Evolutionary conservation across 2,113 vertebrate species (phyloP).

Genomic region (Hipposideros armiger): DNA sequence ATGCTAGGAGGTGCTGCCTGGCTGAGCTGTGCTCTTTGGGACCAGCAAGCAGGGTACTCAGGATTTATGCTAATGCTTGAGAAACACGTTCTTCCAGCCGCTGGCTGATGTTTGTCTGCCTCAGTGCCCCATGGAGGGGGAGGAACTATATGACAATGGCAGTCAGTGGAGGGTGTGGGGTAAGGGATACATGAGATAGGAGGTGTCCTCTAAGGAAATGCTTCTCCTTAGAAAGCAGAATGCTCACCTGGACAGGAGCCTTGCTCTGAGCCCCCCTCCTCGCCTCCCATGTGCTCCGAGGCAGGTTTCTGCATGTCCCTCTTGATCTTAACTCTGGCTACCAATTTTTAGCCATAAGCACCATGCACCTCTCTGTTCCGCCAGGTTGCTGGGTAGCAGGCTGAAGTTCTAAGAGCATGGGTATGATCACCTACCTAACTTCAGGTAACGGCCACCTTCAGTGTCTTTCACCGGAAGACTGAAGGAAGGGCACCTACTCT

Average conservation of each 20-base stretch:
- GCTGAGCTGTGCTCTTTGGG: not conserved
- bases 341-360: not conserved
- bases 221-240: not conserved
- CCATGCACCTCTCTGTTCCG: rapidly evolving
- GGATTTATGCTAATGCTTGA: not conserved
- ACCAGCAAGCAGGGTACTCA: not conserved
- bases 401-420: not conserved
- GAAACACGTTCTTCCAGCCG: not conserved
- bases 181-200: rapidly evolving
- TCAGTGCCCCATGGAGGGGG: too few species aligned
- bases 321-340: not conserved
- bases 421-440: rapidly evolving
- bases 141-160: not conserved
- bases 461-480: not conserved
- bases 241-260: not conserved
- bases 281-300: rapidly evolving
- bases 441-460: not conserved
- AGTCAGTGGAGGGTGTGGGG: not conserved
- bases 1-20: too few species aligned
- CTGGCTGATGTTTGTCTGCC: too few species aligned
- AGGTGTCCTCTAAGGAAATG: not conserved
- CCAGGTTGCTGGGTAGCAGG: not conserved
- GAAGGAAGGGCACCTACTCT: not conserved
- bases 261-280: not conserved
- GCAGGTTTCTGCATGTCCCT: not conserved